Evolutionary conservation across 2,113 vertebrate genomes (phyloP).

Genomic region (Silurus asotus): DNA sequence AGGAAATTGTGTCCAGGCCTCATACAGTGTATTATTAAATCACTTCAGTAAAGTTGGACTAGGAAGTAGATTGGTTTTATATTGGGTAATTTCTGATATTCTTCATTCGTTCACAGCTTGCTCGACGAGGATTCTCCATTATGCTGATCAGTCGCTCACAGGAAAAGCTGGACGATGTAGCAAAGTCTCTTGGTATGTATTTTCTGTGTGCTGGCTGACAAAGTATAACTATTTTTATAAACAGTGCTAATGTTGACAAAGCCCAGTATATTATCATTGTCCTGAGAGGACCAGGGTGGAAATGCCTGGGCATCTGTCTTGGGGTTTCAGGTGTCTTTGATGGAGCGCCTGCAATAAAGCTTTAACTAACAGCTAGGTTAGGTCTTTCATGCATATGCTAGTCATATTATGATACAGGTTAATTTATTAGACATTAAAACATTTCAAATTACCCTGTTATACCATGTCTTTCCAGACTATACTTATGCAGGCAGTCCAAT

Average conservation of each 20-base stretch:
- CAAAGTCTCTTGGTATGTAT: slow-evolving; percentile 83
- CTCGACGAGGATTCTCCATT: slow-evolving; percentile 83
- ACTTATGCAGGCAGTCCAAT: not conserved
- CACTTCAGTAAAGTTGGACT: not conserved
- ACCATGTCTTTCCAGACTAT: not conserved
- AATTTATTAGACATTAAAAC: not conserved
- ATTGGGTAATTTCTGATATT: not conserved
- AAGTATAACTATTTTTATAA: slow-evolving; percentile 39
- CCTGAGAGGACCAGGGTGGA: slow-evolving; percentile 31
- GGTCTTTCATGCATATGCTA: not conserved
- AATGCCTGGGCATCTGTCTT: slow-evolving; percentile 23
- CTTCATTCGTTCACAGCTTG: slow-evolving; percentile 74
- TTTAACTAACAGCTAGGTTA: not conserved
- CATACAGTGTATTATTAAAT: not conserved
- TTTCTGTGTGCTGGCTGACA: not conserved
- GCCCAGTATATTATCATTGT: slow-evolving; percentile 29
- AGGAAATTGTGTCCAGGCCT: not conserved
- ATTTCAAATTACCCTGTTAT: no score
- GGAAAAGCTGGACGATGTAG: slow-evolving; percentile 88
- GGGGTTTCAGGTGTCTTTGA: slow-evolving; percentile 9
- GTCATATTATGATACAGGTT: not conserved
- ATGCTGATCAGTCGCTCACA: slow-evolving; percentile 91
- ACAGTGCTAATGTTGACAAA: slow-evolving; percentile 50
- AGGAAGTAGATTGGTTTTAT: not conserved
- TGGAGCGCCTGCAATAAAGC: slow-evolving; percentile 4